These are phyloP conservation scores for Acrocyrtus sp. DNA, from an alignment of 2,888 invertebrate species.

Conservation along the genomic window DNA sequence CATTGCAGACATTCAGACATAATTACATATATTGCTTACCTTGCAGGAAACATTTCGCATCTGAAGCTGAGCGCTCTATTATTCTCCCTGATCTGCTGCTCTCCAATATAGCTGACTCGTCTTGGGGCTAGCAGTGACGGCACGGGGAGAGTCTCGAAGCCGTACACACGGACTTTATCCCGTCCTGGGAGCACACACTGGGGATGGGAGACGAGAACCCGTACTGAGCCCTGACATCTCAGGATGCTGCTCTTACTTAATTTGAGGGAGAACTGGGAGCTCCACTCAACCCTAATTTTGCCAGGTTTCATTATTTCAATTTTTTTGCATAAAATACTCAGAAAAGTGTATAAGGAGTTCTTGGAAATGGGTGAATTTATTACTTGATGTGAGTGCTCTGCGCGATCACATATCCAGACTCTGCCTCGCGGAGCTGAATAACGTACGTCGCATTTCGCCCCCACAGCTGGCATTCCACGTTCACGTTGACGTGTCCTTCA, in stretches of 20 bases:
- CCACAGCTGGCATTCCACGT: conserved; percentile 61
- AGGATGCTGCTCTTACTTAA: conserved; percentile 55
- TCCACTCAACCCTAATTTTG: conserved; percentile 64
- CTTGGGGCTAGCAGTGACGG: conserved; percentile 60
- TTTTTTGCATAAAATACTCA: too few relatives aligned
- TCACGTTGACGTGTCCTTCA: conserved; percentile 57
- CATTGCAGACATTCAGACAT: neutral
- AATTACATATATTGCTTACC: too few relatives aligned
- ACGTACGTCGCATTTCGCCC: conserved; percentile 59
- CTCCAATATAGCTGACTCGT: conserved; percentile 61
- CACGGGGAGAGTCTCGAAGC: conserved; percentile 59
- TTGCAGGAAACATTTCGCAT: conserved; percentile 60
- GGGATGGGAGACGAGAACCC: conserved; percentile 54
- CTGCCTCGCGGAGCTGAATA: conserved; percentile 56
- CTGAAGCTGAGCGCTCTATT: conserved; percentile 53
- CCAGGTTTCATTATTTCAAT: too few relatives aligned
- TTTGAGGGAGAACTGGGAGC: conserved; percentile 57
- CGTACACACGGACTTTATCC: conserved; percentile 62
- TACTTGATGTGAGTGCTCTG: conserved; percentile 59
- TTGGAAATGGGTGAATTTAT: too few relatives aligned
- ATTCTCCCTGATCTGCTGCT: conserved; percentile 57
- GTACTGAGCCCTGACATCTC: conserved; percentile 59
- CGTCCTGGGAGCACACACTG: conserved; percentile 54
- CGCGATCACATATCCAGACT: conserved; percentile 53
- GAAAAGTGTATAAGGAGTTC: too few relatives aligned